A percentile compares a stretch with the other conserved stretches of the same genome.
phyloP scores from a whole-genome alignment of 1,140 invertebrate species.

The Platyura marginata region DNA sequence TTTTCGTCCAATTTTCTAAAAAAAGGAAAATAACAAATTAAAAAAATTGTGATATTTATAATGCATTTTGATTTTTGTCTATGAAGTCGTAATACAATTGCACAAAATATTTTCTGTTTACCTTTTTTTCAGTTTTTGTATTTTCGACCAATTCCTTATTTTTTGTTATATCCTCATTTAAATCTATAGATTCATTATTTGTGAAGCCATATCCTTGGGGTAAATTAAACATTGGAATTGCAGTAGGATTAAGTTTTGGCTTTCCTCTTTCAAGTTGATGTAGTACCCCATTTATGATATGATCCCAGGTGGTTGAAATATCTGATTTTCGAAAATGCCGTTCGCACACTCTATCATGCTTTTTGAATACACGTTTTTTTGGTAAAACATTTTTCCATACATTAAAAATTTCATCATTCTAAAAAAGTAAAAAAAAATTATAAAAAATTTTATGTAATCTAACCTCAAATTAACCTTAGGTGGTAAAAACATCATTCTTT shows the following conservation, averaged over 20 bases:
- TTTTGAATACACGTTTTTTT: conserved; percentile 3
- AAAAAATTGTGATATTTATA: too few relatives aligned
- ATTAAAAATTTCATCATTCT: conserved; percentile 4
- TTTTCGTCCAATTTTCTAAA: too few relatives aligned
- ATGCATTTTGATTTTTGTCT: too few relatives aligned
- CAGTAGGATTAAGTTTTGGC: conserved; percentile 6
- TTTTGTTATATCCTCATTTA: neutral
- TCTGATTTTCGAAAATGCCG: conserved; percentile 6
- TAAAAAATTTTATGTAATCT: neutral
- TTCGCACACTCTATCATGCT: conserved; percentile 6
- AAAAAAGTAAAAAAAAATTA: neutral
- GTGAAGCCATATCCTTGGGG: neutral
- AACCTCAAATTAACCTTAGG: conserved; percentile 4
- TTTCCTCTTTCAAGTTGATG: conserved; percentile 6
- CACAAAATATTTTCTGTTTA: too few relatives aligned
- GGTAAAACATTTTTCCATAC: conserved; percentile 6
- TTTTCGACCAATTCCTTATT: too few relatives aligned
- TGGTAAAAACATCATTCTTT: conserved; percentile 7
- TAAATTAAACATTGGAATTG: conserved; percentile 5
- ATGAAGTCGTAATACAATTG: too few relatives aligned
- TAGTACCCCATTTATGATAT: conserved; percentile 7
- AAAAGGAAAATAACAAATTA: too few relatives aligned
- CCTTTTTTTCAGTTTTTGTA: too few relatives aligned
- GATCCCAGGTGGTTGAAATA: conserved; percentile 4
- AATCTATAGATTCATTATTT: neutral